phyloP scores from a whole-genome alignment of 2,113 vertebrate species.

The Ciconia boyciana region DNA sequence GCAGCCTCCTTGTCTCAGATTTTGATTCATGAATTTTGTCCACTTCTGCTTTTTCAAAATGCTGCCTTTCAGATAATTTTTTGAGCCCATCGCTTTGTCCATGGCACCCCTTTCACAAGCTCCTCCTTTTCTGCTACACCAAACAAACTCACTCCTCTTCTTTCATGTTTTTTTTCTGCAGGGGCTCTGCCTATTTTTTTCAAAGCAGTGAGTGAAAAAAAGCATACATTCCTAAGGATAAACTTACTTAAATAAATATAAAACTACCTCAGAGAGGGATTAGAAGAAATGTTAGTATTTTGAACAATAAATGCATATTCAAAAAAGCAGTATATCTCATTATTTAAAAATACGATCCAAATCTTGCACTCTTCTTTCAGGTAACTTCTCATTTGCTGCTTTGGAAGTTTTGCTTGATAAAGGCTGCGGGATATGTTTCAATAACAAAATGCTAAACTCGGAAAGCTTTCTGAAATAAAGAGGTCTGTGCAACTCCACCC shows the following conservation, averaged over 20 bases:
- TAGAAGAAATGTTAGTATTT: neutral
- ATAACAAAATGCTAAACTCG: neutral
- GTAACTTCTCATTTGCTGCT: neutral
- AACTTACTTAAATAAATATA: neutral
- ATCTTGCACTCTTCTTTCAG: neutral
- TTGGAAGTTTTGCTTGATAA: neutral
- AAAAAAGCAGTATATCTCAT: neutral
- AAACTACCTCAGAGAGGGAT: neutral
- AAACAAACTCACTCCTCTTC: neutral
- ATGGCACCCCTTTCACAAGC: neutral
- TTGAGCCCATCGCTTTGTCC: slow-evolving; percentile 26
- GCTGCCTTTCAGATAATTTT: neutral
- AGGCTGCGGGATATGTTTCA: neutral
- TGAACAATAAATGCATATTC: neutral
- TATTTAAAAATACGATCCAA: neutral
- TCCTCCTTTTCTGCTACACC: neutral
- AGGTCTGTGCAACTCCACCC: neutral
- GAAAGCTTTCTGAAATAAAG: neutral
- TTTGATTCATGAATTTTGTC: neutral
- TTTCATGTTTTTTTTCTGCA: neutral
- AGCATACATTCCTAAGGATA: neutral
- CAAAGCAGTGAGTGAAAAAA: neutral
- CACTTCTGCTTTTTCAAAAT: neutral
- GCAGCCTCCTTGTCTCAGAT: neutral
- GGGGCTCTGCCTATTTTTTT: neutral